Base-by-base conservation (phyloP, 1,140 invertebrate genomes). In the Drosophila hydei region DNA sequence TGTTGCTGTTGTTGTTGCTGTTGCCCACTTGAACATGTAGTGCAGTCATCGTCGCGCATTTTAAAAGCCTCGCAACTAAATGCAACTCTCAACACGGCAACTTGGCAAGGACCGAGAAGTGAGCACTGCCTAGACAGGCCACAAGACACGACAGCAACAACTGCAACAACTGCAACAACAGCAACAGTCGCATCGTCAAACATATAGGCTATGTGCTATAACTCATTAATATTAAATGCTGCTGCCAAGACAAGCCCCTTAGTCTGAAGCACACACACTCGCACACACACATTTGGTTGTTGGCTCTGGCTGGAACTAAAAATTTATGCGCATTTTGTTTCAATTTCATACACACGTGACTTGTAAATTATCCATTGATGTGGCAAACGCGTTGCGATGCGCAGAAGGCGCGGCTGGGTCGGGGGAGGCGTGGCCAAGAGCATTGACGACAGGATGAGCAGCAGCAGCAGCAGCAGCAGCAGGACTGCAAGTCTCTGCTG, bases 271-370 rank as follows among this genome's bases (percentile, higher is more conserved):
- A 59, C 60, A 59, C 33, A 61, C 43, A 60, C 52, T 38, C 61
- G 47, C 43, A 56, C 25, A 50, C 30, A 62, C 50, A 38, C 43
- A 2, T 38, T 40, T n/a, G n/a, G 7, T 36, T 62, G 19, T 50
- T n/a, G n/a, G n/a, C n/a, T 71, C 38, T 36, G 65, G 9, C 64
- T 52, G 18, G 58, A 36, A 52, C 19, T 33, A 43, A 77, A 83
- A 87, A 87, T 88, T 88, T 87, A 87, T 87, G 83, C 83, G 83
- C 83, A 87, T 87, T 87, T 87, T 88, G 83, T 87, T 87, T 87
- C 83, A 87, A 87, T 87, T 87, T 87, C 83, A 87, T 79, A 87
- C 79, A 84, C 83, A 87, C 83, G 83, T 87, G 83, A 87, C 83
- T 87, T 87, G 78, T 87, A 87, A 87, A 87, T 87, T 87, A 87